These are phyloP conservation scores for Lutjanus campechanus DNA, from an alignment of 2,797 vertebrate genomes.

Conservation along the genomic window DNA sequence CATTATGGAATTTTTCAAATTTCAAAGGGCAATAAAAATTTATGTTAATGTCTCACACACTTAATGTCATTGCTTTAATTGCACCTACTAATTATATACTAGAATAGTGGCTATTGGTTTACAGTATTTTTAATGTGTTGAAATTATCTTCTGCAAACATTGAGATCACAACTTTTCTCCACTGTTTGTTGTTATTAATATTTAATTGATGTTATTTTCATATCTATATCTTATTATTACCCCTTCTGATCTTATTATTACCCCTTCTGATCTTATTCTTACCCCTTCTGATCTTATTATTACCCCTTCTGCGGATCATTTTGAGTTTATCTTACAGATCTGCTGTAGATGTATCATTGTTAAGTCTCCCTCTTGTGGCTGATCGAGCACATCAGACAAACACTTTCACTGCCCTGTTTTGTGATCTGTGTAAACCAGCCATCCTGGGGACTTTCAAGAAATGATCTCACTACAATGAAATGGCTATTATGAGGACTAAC, in stretches of 20 bases:
- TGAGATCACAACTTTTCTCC: background rate
- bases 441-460: background rate
- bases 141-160: background rate
- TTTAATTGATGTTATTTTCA: constrained; percentile 3
- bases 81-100: background rate
- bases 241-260: no score
- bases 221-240: background rate
- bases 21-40: background rate
- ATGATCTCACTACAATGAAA: no score
- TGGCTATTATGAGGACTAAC: no score
- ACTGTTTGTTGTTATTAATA: background rate
- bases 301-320: background rate
- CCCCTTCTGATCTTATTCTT: no score
- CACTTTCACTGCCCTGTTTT: background rate
- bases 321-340: background rate
- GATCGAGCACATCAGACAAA: constrained; percentile 18
- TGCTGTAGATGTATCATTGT: constrained; percentile 11
- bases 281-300: background rate
- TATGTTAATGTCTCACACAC: background rate
- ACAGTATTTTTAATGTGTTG: background rate
- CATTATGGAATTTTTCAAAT: no score
- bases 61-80: constrained; percentile 1
- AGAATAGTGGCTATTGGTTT: background rate
- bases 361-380: constrained; percentile 74
- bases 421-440: background rate